A percentile compares a stretch with the other conserved stretches of the same genome.
Evolutionary conservation across 2,888 invertebrate species (phyloP).

Genomic region (Biston betularia): DNA sequence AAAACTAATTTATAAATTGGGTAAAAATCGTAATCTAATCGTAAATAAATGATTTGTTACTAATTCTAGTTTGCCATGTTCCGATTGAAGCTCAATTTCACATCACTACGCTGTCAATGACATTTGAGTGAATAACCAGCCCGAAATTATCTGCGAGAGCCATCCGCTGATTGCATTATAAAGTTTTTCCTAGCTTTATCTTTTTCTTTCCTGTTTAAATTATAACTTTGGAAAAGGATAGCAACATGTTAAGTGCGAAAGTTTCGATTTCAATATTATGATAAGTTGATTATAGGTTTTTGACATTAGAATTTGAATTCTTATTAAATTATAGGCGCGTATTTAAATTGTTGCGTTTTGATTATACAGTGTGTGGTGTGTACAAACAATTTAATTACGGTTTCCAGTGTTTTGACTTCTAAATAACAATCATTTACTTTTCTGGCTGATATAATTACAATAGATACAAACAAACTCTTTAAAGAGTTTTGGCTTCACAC

Average conservation of each 20-base stretch:
- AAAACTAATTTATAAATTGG: not conserved
- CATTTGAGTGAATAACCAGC: slow-evolving; percentile 31
- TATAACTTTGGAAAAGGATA: slow-evolving; percentile 4
- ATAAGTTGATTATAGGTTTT: not conserved
- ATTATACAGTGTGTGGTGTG: no score
- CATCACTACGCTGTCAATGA: slow-evolving; percentile 33
- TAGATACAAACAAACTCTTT: no score
- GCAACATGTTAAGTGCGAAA: slow-evolving; percentile 9
- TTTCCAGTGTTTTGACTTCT: no score
- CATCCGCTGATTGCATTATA: slow-evolving; percentile 41
- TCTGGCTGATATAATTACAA: no score
- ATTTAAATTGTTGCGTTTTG: no score
- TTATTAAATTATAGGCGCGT: no score
- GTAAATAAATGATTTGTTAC: not conserved
- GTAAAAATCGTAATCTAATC: not conserved
- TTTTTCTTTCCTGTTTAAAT: slow-evolving; percentile 22
- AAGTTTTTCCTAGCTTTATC: slow-evolving; percentile 23
- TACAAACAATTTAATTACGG: no score
- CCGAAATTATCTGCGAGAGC: slow-evolving; percentile 36
- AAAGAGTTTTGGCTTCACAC: no score
- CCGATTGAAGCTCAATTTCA: not conserved
- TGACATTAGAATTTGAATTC: not conserved
- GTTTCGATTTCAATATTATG: slow-evolving; percentile 10
- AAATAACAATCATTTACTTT: no score
- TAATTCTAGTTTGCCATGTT: not conserved